Base-by-base conservation (phyloP, 53 echinoderm and acorn worm species). In the Luidia sarsii region DNA sequence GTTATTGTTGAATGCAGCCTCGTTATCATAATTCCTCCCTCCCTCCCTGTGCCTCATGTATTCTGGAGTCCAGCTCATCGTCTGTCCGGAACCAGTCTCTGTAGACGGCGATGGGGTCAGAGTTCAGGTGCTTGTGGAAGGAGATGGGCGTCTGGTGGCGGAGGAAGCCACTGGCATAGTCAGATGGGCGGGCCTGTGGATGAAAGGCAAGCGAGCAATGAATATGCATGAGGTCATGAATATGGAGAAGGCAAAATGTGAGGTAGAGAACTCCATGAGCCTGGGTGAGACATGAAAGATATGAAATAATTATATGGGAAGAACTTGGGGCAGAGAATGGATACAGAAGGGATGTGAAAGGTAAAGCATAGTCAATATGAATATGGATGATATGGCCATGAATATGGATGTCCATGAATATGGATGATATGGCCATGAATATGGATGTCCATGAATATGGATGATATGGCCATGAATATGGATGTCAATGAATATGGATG, bases 91-190 rank as follows among this genome's bases (percentile, higher is more conserved):
- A 97, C 97, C 97, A 97, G 10, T 66, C 86, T 19, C 57, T 45
- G 72, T 97, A 94, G 41, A 97, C 89, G 64, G 87, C 70, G 21
- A 68, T 30, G 3, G 97, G 97, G 57, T 97, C 83, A 23, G 84
- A 49, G 39, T 97, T 89, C 64, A 80, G 67, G 56, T 97, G 97
- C 53, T 97, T 97, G 79, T 97, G 97, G 64, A 97, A 97, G 36
- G 97, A 97, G 15, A 97, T 67, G 0, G 97, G 97, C 19, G 87
- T 88, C 50, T 97, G 97, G 36, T 97, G 94, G 11, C 73, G 70
- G 4, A 97, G 91, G 57, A 87, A 89, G 18, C 74, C 87, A 31
- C 65, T 52, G 38, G 93, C 83, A 38, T 97, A 97, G 61, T 97
- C 94, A 2, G 70, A 65, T 48, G 97, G 94, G 49, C 94, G 69